Conservation (phyloP, 2,888 invertebrate species). For the Euplexia lucipara region DNA sequence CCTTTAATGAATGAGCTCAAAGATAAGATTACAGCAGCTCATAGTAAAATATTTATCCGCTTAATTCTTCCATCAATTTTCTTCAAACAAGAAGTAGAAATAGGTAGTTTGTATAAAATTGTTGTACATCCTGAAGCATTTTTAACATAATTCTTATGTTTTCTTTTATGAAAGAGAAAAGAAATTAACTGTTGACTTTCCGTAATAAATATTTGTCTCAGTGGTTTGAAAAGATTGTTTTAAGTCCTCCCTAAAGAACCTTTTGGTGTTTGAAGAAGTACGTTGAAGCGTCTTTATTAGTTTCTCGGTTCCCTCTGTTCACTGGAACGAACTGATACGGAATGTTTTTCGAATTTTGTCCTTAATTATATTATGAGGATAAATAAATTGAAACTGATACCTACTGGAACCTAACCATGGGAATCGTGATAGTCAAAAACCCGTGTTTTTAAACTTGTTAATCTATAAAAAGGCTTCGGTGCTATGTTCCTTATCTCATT, state of each 20-base stretch:
- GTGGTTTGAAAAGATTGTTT: slow-evolving; percentile 71
- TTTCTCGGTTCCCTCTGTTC: slow-evolving; percentile 49
- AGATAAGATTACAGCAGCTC: slow-evolving; percentile 52
- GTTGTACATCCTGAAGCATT: slow-evolving; percentile 50
- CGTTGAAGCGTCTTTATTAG: slow-evolving; percentile 67
- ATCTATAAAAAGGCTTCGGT: not conserved
- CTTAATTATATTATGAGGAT: slow-evolving; percentile 33
- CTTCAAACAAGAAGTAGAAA: slow-evolving; percentile 41
- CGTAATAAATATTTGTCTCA: slow-evolving; percentile 76
- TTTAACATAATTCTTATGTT: slow-evolving; percentile 59
- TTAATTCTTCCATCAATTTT: slow-evolving; percentile 48
- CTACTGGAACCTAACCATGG: no score
- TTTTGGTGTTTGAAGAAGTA: slow-evolving; percentile 69
- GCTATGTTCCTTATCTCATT: no score
- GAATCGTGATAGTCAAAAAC: not conserved
- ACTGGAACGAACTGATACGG: slow-evolving; percentile 44
- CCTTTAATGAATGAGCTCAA: slow-evolving; percentile 55
- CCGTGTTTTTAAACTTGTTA: not conserved
- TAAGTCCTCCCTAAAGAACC: slow-evolving; percentile 67
- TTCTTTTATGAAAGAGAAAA: slow-evolving; percentile 65
- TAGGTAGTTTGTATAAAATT: slow-evolving; percentile 59
- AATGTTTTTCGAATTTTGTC: slow-evolving; percentile 32
- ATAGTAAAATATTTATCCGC: slow-evolving; percentile 46
- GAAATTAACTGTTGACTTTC: slow-evolving; percentile 72
- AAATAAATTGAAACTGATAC: not conserved